Conservation (phyloP, 1,140 invertebrate species). For the Heliconius hewitsoni region DNA sequence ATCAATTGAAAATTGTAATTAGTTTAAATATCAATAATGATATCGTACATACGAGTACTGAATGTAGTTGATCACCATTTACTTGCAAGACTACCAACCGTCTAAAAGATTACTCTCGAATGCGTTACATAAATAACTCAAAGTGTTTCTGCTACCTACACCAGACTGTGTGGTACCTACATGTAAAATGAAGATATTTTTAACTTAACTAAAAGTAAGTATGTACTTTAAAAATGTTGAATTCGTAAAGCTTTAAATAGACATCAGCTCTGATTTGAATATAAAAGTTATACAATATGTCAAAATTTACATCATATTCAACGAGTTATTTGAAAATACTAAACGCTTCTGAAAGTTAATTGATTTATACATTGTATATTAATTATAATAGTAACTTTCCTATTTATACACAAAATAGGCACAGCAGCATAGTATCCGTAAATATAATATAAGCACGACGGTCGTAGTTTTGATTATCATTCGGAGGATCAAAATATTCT, state of each 20-base stretch:
- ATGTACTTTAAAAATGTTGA: not conserved
- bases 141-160: constrained; percentile 8
- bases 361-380: too few species aligned
- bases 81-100: not conserved
- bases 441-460: too few species aligned
- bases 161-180: not conserved
- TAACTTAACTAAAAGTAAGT: not conserved
- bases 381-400: too few species aligned
- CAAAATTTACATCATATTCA: not conserved
- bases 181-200: constrained; percentile 12
- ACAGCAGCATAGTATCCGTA: too few species aligned
- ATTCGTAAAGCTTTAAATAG: not conserved
- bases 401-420: too few species aligned
- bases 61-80: not conserved
- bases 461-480: too few species aligned
- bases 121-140: constrained; percentile 15
- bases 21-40: not conserved
- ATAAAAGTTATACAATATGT: not conserved
- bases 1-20: not conserved
- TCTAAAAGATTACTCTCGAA: constrained; percentile 11
- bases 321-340: too few species aligned
- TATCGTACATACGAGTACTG: not conserved
- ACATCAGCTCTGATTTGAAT: not conserved
- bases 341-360: too few species aligned
- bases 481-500: too few species aligned